A percentile compares a stretch with the other conserved stretches of the same genome.
Evolutionary conservation across 2,797 vertebrate species (phyloP).

Genomic region (Danio kyathit): DNA sequence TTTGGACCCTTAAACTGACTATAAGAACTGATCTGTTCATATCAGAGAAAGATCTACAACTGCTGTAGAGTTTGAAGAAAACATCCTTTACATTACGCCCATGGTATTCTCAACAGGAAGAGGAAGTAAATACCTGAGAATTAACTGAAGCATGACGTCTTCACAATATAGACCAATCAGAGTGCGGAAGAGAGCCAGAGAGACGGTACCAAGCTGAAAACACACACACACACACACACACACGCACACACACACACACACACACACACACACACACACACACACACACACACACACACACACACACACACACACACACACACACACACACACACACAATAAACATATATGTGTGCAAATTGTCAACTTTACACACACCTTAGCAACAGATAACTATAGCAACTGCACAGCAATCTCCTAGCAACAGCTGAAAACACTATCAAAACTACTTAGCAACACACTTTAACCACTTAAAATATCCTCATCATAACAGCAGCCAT

Average conservation of each 20-base stretch:
- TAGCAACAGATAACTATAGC: too few relatives aligned
- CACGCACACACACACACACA: slow-evolving; percentile 55
- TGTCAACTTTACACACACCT: too few relatives aligned
- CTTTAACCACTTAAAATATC: too few relatives aligned
- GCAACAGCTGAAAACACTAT: too few relatives aligned
- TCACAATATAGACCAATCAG: slow-evolving; percentile 96
- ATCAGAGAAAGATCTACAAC: background rate
- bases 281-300: slow-evolving; percentile 61
- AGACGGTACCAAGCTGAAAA: slow-evolving; percentile 91
- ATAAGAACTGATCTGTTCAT: background rate
- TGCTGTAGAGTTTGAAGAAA: background rate
- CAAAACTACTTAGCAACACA: too few relatives aligned
- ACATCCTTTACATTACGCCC: background rate
- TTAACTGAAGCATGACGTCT: slow-evolving; percentile 94
- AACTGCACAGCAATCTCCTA: too few relatives aligned
- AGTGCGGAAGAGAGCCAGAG: slow-evolving; percentile 92
- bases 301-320: slow-evolving; percentile 62
- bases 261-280: slow-evolving; percentile 51
- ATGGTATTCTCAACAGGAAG: background rate
- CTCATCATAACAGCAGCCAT: too few relatives aligned
- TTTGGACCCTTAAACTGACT: background rate
- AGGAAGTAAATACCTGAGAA: slow-evolving; percentile 84
- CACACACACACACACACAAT: slow-evolving; percentile 65
- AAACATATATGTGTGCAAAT: too few relatives aligned
- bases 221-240: slow-evolving; percentile 42